Evolutionary conservation across 64 coral and sea anemone genomes (phyloP).

Genomic region (Anthopleura sola): DNA sequence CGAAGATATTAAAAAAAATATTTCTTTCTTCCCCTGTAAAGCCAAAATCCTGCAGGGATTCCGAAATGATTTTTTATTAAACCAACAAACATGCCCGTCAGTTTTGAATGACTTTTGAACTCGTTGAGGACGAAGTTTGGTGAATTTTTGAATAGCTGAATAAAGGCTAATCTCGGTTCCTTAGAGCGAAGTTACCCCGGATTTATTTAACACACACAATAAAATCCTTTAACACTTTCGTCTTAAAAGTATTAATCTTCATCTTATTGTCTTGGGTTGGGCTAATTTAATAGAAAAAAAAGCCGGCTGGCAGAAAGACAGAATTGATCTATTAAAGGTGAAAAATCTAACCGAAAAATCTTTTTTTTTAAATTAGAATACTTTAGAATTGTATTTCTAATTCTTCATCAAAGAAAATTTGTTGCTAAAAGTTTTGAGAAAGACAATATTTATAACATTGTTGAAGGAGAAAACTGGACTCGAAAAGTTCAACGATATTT

Average conservation of each 20-base stretch:
- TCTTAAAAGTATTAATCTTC: not conserved
- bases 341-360: too few relatives aligned
- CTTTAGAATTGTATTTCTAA: not conserved
- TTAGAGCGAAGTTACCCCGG: not conserved
- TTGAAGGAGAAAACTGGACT: too few relatives aligned
- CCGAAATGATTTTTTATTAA: not conserved
- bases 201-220: not conserved
- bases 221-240: not conserved
- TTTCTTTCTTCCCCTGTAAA: not conserved
- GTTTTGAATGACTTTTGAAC: not conserved
- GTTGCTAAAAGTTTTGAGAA: too few relatives aligned
- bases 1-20: not conserved
- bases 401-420: too few relatives aligned
- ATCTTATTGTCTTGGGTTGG: not conserved
- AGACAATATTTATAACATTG: too few relatives aligned
- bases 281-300: not conserved
- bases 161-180: not conserved
- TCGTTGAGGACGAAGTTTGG: not conserved
- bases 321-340: not conserved
- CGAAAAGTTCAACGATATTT: too few relatives aligned
- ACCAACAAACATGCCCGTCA: not conserved
- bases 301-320: not conserved
- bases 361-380: too few relatives aligned
- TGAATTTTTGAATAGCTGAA: not conserved
- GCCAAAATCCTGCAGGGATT: not conserved